Evolutionary conservation across 2,888 invertebrate genomes (phyloP), one percentile per base, ranked within the genome.

Genomic region (Oscheius sp.): DNA sequence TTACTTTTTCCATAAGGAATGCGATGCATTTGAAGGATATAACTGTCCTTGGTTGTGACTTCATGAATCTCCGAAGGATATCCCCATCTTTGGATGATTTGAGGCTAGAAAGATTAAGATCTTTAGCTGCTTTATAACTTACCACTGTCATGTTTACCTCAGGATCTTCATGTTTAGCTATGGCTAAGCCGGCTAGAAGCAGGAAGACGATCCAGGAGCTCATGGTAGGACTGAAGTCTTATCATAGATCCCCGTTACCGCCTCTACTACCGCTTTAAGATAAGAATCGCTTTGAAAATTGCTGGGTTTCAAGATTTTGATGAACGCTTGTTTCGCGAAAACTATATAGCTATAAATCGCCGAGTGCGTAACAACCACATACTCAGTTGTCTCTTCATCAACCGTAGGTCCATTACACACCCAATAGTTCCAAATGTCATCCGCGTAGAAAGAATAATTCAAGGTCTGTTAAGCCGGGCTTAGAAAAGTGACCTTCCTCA

Each of bases 11-110:
- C 89, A 77, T 89, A 78, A 1, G 88, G 92, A 82, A 95, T 93
- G 73, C 94, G 90, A 84, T 94, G 94, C 57, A 95, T 76, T 1
- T 91, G 91, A 53, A 95, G 88, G 50, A 94, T 89, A 87, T 93
- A 95, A 1, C 93, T 94, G 87, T 95, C 95, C 29, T 91, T 89
- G 0, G 95, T 94, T 10, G 72, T 74, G 10, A 70, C 75, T 23
- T 74, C 66, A 53, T 76, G 68, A 6, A 69, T 67, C 67, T 85
- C 76, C 0, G 87, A 85, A 3, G 87, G 87, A 72, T 88, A 89
- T 6, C 88, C 88, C 76, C 88, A 87, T 72, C 72, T 73, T 45
- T 76, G 48, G 39, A 82, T 74, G 45, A 82, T 71, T 71, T 83
- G 75, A 12, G 79, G 72, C 82, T 82, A 63, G 37, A 27, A 58